Evolutionary conservation across 2,888 invertebrate genomes (phyloP).

Genomic region (Acanthopleura granulata): DNA sequence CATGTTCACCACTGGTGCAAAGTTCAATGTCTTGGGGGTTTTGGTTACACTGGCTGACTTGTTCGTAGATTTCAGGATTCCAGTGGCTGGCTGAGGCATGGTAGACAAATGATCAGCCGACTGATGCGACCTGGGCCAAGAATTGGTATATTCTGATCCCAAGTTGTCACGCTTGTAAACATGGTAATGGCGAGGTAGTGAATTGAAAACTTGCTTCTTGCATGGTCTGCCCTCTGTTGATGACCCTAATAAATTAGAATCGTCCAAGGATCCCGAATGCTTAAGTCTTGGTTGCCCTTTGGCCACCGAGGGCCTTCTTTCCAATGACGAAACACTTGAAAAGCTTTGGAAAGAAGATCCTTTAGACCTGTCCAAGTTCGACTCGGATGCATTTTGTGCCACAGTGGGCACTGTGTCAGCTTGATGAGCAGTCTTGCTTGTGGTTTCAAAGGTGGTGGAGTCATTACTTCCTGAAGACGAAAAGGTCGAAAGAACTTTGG

Average conservation of each 20-base stretch:
- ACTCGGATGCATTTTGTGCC: too few relatives aligned
- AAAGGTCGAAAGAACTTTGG: constrained; percentile 13
- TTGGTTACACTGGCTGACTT: constrained; percentile 35
- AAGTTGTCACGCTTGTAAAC: background rate
- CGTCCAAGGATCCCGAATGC: constrained; percentile 14
- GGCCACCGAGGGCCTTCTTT: background rate
- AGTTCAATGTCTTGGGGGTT: constrained; percentile 54
- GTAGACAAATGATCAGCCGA: constrained; percentile 21
- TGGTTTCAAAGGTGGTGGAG: background rate
- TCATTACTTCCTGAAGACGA: constrained; percentile 5
- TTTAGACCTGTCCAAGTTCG: background rate
- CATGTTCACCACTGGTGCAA: constrained; percentile 57
- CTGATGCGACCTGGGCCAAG: constrained; percentile 57
- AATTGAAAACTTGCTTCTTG: constrained; percentile 14
- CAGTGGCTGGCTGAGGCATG: constrained; percentile 34
- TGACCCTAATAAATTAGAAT: constrained; percentile 15
- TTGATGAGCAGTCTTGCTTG: too few relatives aligned
- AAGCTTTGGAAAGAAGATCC: constrained; percentile 10
- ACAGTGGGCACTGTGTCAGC: too few relatives aligned
- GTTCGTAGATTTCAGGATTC: constrained; percentile 57
- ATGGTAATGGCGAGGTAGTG: constrained; percentile 19
- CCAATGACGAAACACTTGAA: constrained; percentile 13
- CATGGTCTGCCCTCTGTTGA: background rate
- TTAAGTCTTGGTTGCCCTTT: background rate
- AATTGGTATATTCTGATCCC: constrained; percentile 36